Evolutionary conservation across 1,140 invertebrate genomes (phyloP), one percentile per base, ranked within the genome.

Genomic region (Habropoda laboriosa): DNA sequence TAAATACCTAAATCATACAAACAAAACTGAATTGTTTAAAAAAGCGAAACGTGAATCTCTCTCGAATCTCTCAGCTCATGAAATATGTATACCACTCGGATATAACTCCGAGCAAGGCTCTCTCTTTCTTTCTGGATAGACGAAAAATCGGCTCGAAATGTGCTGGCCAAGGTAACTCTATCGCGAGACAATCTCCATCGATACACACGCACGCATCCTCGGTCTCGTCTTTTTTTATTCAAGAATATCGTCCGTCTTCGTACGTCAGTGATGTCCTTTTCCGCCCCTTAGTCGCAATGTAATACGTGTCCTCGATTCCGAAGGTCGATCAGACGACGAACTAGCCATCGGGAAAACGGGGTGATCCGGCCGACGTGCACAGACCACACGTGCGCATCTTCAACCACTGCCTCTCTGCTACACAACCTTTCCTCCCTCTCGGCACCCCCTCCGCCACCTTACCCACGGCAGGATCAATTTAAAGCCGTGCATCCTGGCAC

Each of bases 211-310:
- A 49, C 47, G 47, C 47, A 49, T 21, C 47, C 18, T 18, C 3
- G 53, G 1, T 21, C 5, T 1, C 3, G 3, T 30, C 27, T 27
- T 70, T 42, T 70, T 51, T 60, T 51, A 71, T 60, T 76, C 73
- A 58, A 49, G 32, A 60, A 70, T 40, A 71, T 40, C 66, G 66
- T 61, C 32, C 55, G 42, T 71, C 73, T 64, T 81, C 70, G 67
- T 68, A 75, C 80, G 63, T 67, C 68, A 75, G 74, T 81, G 88
- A 89, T 79, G 76, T 79, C 76, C 76, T 63, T 73, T 79, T 63
- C 67, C 76, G 47, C 76, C 76, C 68, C 76, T 79, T 73, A 55
- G 57, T 73, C 76, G 76, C 76, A 63, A 79, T 72, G 58, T 47
- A 55, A 73, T 79, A 73, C 66, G 75, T 78, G 75, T 58, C 75